Evolutionary conservation across 2,113 vertebrate species (phyloP).

Genomic region (human): DNA sequence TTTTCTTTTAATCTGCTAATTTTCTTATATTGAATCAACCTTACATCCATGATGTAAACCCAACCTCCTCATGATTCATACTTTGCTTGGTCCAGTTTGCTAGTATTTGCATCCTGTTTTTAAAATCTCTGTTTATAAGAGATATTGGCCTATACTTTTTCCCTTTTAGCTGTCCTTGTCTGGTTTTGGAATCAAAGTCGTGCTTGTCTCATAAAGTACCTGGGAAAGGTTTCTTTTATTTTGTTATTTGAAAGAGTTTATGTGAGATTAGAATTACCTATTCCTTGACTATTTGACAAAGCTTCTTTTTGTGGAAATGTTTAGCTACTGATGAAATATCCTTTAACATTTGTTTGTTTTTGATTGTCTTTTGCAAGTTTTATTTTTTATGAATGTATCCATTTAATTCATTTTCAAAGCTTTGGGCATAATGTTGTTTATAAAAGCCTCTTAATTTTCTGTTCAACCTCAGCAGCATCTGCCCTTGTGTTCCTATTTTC

Average conservation of each 20-base stretch:
- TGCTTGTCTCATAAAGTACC: not conserved
- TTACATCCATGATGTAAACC: not conserved
- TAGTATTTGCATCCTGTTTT: not conserved
- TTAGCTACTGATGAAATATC: not conserved
- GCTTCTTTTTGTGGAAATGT: not conserved
- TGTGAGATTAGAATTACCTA: not conserved
- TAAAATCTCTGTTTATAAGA: not conserved
- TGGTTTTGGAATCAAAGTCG: not conserved
- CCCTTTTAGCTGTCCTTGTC: not conserved
- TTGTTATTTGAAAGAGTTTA: not conserved
- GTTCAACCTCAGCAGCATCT: not conserved
- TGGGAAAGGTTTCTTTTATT: not conserved
- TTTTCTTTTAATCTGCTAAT: slow-evolving; percentile 21
- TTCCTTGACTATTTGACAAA: not conserved
- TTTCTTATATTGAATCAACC: not conserved
- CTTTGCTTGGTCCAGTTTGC: not conserved
- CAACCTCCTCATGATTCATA: not conserved
- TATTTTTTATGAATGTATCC: not conserved
- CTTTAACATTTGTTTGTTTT: not conserved
- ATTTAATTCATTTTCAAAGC: not conserved
- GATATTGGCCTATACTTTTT: not conserved
- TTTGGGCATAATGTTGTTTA: not conserved
- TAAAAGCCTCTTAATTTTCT: not conserved
- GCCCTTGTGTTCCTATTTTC: not conserved
- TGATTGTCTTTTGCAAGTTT: not conserved